Base-by-base conservation (phyloP, 2,797 vertebrate genomes). In the Notoglanidium macrostoma region DNA sequence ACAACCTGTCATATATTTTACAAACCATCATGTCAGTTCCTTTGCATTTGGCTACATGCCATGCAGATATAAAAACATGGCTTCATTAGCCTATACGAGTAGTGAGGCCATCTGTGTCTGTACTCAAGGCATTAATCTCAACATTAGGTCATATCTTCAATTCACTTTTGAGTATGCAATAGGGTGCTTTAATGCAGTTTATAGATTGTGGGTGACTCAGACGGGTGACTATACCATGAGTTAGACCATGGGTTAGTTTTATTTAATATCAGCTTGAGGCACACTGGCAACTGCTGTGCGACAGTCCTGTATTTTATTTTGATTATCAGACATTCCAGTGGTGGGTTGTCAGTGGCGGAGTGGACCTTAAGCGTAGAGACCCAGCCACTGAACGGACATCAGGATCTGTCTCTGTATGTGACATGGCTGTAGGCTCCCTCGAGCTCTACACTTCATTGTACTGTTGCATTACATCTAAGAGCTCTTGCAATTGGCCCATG, bases 31-130 rank as follows among this genome's bases (percentile, higher is more conserved):
- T 26, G 57, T 81, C 78, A 63, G 57, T 44, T 46, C 5, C 6
- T 81, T 59, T 59, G 54, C 10, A 79, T 79, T 46, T 63, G 55
- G 78, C 57, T 8, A n/a, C 78, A 63, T 81, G 78, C 57, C 57
- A 46, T 46, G 78, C 35, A 46, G 32, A 44, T 55, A 61, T 61
- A 61, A 61, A 80, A 61, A 63, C 57, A 44, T 12, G 23, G 7
- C 40, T n/a, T 63, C 57, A 81, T 81, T 61, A 81, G 23, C 40
- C 57, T 61, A 14, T 63, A n/a, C 12, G 35, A 61, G 32, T 40
- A 26, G 78, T 61, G 35, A 80, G 35, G 61, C 78, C 78, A 81
- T 63, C 35, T 81, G 57, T 19, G 23, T 63, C 35, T n/a, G 11
- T 79, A 59, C 5, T 59, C 55, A 79, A 40, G 19, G 10, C 21